Conservation (phyloP, 1,140 invertebrate species). For the Arctopsyche grandis region DNA sequence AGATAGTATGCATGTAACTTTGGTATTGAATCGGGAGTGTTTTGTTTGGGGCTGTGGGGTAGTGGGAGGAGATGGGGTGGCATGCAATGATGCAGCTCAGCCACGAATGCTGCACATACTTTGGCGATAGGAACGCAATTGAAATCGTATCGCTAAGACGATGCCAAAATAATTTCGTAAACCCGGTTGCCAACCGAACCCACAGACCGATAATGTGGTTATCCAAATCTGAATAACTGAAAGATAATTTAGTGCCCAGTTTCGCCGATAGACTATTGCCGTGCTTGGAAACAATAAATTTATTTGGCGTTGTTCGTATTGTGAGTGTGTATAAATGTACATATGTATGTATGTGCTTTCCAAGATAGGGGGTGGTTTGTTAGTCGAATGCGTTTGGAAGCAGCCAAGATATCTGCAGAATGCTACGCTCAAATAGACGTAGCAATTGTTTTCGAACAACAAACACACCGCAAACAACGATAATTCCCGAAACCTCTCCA, state of each 20-base stretch:
- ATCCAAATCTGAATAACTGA: conserved; percentile 51
- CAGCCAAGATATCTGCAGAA: conserved; percentile 16
- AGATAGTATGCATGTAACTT: neutral
- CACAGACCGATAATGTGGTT: conserved; percentile 48
- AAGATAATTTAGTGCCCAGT: conserved; percentile 51
- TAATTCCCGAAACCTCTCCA: no score
- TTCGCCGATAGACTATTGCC: conserved; percentile 37
- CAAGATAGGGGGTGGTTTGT: conserved; percentile 1
- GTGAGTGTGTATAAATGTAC: no score
- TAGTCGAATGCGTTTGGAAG: conserved; percentile 10
- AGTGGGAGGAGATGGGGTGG: neutral
- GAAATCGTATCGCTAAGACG: conserved; percentile 49
- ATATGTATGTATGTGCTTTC: neutral
- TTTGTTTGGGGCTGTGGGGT: neutral
- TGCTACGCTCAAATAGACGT: neutral
- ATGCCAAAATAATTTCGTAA: conserved; percentile 52
- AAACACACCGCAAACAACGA: no score
- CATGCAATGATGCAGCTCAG: conserved; percentile 21
- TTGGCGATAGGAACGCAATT: conserved; percentile 47
- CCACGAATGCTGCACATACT: conserved; percentile 39
- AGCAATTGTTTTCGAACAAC: neutral
- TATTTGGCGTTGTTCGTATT: neutral
- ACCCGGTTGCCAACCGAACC: conserved; percentile 40
- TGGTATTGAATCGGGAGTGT: neutral
- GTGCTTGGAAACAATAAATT: conserved; percentile 29